These are phyloP conservation scores for Panzeria rudis DNA, from an alignment of 2,888 invertebrate species.

Conservation along the genomic window DNA sequence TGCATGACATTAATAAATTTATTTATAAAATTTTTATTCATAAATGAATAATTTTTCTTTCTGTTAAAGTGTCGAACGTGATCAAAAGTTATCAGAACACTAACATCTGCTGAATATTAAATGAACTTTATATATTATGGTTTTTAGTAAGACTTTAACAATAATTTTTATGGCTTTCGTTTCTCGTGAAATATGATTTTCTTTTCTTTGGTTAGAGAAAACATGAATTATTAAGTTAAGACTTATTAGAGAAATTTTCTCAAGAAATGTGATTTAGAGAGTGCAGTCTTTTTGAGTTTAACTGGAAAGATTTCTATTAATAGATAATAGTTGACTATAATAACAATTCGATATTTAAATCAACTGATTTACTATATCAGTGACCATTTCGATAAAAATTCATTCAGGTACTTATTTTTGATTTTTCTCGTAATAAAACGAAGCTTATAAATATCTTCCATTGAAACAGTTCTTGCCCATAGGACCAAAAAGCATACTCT, in stretches of 20 bases:
- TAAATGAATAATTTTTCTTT: slow-evolving; percentile 57
- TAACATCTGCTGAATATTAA: slow-evolving; percentile 68
- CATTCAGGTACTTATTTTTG: too few species aligned
- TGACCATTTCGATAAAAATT: too few species aligned
- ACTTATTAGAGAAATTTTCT: neutral
- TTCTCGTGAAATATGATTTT: slow-evolving; percentile 8
- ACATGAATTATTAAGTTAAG: neutral
- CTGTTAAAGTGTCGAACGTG: slow-evolving; percentile 71
- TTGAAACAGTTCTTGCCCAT: too few species aligned
- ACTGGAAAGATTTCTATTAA: too few species aligned
- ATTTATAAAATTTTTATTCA: slow-evolving; percentile 57
- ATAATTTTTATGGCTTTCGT: slow-evolving; percentile 9
- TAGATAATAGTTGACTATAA: too few species aligned
- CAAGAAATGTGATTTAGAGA: neutral
- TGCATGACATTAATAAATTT: slow-evolving; percentile 72
- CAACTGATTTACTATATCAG: too few species aligned
- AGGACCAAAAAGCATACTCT: neutral
- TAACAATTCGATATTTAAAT: too few species aligned
- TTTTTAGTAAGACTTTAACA: slow-evolving; percentile 15
- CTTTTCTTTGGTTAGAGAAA: slow-evolving; percentile 7
- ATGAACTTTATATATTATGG: slow-evolving; percentile 38
- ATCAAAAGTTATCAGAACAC: slow-evolving; percentile 72
- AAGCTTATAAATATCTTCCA: too few species aligned
- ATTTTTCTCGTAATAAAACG: too few species aligned
- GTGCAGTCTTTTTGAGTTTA: too few species aligned